Conservation (phyloP, 2,888 invertebrate species). For the Sabellastarte sp. region DNA sequence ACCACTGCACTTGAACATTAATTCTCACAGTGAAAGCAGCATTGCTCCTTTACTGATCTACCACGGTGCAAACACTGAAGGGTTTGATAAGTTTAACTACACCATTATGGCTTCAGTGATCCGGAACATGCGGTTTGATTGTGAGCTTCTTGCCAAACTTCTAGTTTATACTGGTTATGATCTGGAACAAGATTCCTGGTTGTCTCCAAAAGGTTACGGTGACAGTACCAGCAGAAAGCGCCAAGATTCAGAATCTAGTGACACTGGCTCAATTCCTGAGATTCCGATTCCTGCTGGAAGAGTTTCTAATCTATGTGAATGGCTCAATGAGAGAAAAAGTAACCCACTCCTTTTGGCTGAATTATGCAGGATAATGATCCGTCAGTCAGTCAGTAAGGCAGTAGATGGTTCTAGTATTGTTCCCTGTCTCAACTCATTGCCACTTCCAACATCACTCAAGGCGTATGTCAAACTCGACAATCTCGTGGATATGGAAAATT, state of each 20-base stretch:
- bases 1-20: conserved; percentile 29
- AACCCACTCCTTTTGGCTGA: conserved; percentile 19
- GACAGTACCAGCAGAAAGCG: background rate
- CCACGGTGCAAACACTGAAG: conserved; percentile 27
- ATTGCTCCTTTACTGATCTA: conserved; percentile 27
- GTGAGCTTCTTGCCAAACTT: conserved; percentile 26
- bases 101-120: conserved; percentile 26
- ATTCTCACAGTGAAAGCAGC: conserved; percentile 19
- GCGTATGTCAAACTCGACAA: too few relatives aligned
- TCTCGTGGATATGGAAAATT: too few relatives aligned
- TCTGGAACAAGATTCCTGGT: conserved; percentile 29
- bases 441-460: conserved; percentile 23
- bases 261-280: background rate
- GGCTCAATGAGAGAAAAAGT: conserved; percentile 20
- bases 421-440: conserved; percentile 12
- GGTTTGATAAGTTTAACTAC: conserved; percentile 14
- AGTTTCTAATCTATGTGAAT: conserved; percentile 25
- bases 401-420: conserved; percentile 22
- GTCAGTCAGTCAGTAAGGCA: conserved; percentile 11
- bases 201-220: background rate
- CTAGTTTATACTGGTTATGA: conserved; percentile 30
- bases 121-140: conserved; percentile 28
- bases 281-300: conserved; percentile 24
- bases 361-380: conserved; percentile 20
- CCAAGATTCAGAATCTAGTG: background rate